Evolutionary conservation across 2,888 invertebrate genomes (phyloP).

Genomic region (Tenthredo scrophulariae): DNA sequence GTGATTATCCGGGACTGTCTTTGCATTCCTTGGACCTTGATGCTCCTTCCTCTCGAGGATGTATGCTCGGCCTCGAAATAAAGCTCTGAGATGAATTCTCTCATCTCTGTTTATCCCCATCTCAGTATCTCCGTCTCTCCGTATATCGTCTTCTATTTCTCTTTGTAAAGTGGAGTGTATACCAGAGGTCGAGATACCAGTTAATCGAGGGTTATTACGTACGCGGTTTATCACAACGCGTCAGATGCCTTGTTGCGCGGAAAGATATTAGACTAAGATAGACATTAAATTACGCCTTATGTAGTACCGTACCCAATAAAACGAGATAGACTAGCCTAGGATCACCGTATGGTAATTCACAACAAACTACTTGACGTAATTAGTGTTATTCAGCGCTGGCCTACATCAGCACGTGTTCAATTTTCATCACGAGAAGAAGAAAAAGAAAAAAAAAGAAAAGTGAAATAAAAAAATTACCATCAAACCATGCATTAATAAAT

Average conservation of each 20-base stretch:
- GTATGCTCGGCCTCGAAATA: neutral
- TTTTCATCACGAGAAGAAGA: neutral
- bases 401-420: slow-evolving; percentile 60
- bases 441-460: too few species aligned
- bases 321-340: slow-evolving; percentile 41
- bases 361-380: slow-evolving; percentile 59
- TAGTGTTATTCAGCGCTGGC: slow-evolving; percentile 60
- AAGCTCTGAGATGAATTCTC: slow-evolving; percentile 27
- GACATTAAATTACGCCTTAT: slow-evolving; percentile 58
- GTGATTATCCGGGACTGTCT: slow-evolving; percentile 31
- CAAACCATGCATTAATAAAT: neutral
- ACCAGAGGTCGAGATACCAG: slow-evolving; percentile 30
- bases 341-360: slow-evolving; percentile 57
- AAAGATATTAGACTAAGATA: slow-evolving; percentile 58
- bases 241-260: slow-evolving; percentile 57
- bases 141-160: neutral
- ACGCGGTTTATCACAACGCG: slow-evolving; percentile 58
- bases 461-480: neutral
- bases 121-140: neutral
- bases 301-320: slow-evolving; percentile 52
- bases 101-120: neutral
- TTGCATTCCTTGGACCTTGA: slow-evolving; percentile 9
- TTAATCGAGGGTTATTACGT: slow-evolving; percentile 54
- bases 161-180: neutral
- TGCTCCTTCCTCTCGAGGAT: neutral